A percentile compares a stretch with the other conserved stretches of the same genome.
These are phyloP conservation scores for Cryptoblepharus egeriae DNA, from an alignment of 2,797 vertebrate genomes.

Conservation along the genomic window DNA sequence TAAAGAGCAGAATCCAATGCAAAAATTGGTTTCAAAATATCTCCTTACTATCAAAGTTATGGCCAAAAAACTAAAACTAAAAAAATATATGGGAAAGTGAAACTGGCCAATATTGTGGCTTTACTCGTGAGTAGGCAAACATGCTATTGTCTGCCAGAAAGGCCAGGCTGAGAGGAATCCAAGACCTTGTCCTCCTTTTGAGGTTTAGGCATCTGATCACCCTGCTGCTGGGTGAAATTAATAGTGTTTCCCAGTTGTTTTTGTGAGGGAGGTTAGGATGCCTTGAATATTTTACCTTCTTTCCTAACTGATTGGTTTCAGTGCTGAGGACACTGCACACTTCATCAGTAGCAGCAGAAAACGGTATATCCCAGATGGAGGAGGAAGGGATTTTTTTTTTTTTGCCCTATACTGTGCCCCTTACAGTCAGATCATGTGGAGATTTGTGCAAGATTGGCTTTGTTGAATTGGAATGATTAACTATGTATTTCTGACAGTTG, in stretches of 20 bases:
- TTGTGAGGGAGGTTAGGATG: not conserved
- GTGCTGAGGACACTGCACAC: not conserved
- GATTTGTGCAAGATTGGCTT: not conserved
- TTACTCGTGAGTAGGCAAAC: too few species aligned
- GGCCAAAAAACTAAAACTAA: too few species aligned
- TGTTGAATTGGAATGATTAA: constrained; percentile 8
- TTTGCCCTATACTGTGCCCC: not conserved
- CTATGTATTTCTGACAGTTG: constrained; percentile 22
- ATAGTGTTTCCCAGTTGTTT: not conserved
- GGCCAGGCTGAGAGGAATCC: too few species aligned
- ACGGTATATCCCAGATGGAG: not conserved
- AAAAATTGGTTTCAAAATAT: too few species aligned
- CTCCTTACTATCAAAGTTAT: too few species aligned
- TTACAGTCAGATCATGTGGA: not conserved
- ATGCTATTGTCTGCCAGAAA: too few species aligned
- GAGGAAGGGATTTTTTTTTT: not conserved
- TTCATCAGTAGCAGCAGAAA: not conserved
- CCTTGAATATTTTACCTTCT: not conserved
- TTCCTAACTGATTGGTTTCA: not conserved
- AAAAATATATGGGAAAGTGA: too few species aligned
- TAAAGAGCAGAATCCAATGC: too few species aligned
- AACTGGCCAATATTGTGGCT: too few species aligned
- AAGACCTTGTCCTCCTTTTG: too few species aligned
- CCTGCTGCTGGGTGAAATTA: not conserved
- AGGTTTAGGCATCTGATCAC: too few species aligned